phyloP scores from a whole-genome alignment of 2,797 vertebrate species.

The Lophotriccus pileatus region DNA sequence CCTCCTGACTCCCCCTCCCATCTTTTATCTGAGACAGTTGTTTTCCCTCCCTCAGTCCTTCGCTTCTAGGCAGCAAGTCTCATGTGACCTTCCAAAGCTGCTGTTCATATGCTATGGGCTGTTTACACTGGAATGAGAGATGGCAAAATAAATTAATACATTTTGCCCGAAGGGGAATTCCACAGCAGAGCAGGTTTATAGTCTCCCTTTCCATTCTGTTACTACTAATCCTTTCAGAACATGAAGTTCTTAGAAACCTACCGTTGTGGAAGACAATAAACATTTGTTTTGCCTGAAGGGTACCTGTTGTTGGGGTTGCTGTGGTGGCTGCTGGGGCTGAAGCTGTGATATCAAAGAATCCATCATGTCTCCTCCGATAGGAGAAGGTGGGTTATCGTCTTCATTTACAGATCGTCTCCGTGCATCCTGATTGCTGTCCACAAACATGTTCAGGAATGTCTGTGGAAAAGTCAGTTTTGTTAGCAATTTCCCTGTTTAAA shows the following conservation, averaged over 20 bases:
- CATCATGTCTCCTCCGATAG: conserved; percentile 92
- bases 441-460: conserved; percentile 99
- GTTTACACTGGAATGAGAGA: conserved; percentile 21
- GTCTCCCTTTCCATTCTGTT: neutral
- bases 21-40: neutral
- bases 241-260: neutral
- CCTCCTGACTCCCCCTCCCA: neutral
- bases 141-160: neutral
- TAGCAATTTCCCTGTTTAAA: neutral
- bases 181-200: neutral
- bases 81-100: conserved; percentile 16
- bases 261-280: neutral
- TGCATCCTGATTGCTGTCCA: conserved; percentile 97
- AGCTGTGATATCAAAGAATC: conserved; percentile 91
- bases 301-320: conserved; percentile 75
- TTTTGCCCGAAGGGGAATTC: neutral
- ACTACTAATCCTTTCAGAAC: neutral
- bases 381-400: conserved; percentile 97
- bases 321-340: conserved; percentile 79
- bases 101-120: neutral
- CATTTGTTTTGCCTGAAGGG: conserved; percentile 15
- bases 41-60: neutral
- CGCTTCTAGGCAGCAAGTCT: neutral
- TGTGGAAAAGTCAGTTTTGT: conserved; percentile 63
- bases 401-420: conserved; percentile 95